Base-by-base conservation (phyloP, 2,797 vertebrate genomes). In the Uromys caudimaculatus region DNA sequence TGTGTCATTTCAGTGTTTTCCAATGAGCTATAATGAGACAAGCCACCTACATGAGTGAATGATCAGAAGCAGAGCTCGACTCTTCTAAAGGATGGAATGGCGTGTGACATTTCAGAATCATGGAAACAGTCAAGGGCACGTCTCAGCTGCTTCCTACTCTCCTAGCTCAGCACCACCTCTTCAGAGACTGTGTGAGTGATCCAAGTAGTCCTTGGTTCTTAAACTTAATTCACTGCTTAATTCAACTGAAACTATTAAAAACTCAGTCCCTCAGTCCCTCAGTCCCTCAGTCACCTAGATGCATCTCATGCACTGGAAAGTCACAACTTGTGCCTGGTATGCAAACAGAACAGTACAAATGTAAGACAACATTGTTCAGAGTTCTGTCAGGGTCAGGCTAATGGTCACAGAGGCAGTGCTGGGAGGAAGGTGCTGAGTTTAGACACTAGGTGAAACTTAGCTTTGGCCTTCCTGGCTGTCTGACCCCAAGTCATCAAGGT, bases 191-290 rank as follows among this genome's bases (percentile, higher is more conserved):
- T 50, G 44, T 23, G 23, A 69, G 38, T 50, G 82, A 93, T 85
- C 8, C 79, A 52, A 87, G 52, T 86, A 85, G 73, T 62, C 82
- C 73, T 73, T 54, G 82, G 54, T 86, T 95, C 85, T 83, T 92
- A 95, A 95, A 94, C 81, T 56, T 71, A 71, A 71, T 4, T 2
- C 60, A 75, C 82, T 90, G 69, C 75, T 89, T 69, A 82, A 93
- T 82, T 89, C 82, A 85, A 94, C 88, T 79, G 58, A 69, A 89
- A 85, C 52, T 90, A 90, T 84, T 78, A 88, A 90, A 82, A 90
- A 56, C 50, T 94, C 87, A n/a, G 62, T 47, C 91, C 29, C 69
- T 92, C 38, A 1, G 47, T n/a, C n/a, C n/a, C 50, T 94, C 87
- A n/a, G 62, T 47, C 91, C 29, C 69, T 92, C 38, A 1, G 47